Evolutionary conservation across 2,797 vertebrate genomes (phyloP).

Genomic region (Lepus townsendii): DNA sequence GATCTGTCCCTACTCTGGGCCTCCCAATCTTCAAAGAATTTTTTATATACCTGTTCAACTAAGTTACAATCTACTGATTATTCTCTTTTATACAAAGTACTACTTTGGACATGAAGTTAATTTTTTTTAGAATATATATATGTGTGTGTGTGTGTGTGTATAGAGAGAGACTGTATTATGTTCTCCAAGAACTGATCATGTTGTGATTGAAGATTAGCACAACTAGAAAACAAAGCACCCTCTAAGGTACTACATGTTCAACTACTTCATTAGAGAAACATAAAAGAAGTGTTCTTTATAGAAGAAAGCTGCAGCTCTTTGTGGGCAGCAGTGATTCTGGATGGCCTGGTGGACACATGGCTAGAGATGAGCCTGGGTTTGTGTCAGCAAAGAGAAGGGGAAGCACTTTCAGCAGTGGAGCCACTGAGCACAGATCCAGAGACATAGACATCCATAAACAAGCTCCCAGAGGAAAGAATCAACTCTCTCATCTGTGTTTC

Average conservation of each 20-base stretch:
- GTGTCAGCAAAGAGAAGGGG: constrained; percentile 27
- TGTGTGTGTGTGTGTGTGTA: neutral
- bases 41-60: neutral
- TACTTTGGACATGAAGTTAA: neutral
- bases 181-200: neutral
- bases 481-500: neutral
- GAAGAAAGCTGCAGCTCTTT: neutral
- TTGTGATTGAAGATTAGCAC: neutral
- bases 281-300: neutral
- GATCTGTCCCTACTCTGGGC: neutral
- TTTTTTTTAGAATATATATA: too few relatives aligned
- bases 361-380: neutral
- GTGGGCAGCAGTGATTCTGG: neutral
- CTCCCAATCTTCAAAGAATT: neutral
- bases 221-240: constrained; percentile 28
- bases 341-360: neutral
- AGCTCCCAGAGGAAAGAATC: neutral
- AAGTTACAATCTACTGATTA: neutral
- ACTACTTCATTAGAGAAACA: neutral
- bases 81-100: neutral
- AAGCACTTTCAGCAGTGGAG: neutral
- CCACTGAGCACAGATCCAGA: neutral
- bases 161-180: neutral
- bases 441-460: neutral
- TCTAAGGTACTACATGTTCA: neutral